These are phyloP conservation scores for Crossaster papposus DNA, from an alignment of 53 echinoderm and acorn worm genomes.

Conservation along the genomic window DNA sequence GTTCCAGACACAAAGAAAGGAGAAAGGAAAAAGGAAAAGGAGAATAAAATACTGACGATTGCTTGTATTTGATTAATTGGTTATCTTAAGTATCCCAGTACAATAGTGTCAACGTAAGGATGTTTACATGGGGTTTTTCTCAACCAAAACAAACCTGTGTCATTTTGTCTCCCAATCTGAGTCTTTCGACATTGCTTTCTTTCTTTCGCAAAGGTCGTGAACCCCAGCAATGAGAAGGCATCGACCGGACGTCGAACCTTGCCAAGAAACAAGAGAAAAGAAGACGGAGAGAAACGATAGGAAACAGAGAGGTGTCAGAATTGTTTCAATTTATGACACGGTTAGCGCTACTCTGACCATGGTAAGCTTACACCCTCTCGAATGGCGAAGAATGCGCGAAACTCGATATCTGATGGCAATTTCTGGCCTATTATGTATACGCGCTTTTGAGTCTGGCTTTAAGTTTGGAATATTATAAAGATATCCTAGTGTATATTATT, in stretches of 20 bases:
- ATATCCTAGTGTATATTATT: slow-evolving; percentile 16
- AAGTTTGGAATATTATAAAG: slow-evolving; percentile 38
- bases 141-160: background rate
- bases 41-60: too few species aligned
- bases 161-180: background rate
- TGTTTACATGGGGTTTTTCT: too few species aligned
- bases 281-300: background rate
- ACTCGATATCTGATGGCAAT: slow-evolving; percentile 35
- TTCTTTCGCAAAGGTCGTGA: slow-evolving; percentile 1
- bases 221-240: slow-evolving; percentile 33
- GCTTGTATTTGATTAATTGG: too few species aligned
- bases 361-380: slow-evolving; percentile 49
- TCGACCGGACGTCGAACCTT: slow-evolving; percentile 59
- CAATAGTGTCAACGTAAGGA: too few species aligned
- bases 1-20: too few species aligned
- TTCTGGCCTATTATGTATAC: slow-evolving; percentile 60
- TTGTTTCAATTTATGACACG: slow-evolving; percentile 59
- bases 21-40: too few species aligned
- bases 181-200: background rate
- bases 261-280: background rate
- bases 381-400: slow-evolving; percentile 21
- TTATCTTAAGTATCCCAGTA: too few species aligned
- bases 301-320: slow-evolving; percentile 38
- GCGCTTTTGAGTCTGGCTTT: slow-evolving; percentile 1
- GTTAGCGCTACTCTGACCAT: slow-evolving; percentile 33